Conservation (phyloP, 2,888 invertebrate species). For the Trichogramma dendrolimi region DNA sequence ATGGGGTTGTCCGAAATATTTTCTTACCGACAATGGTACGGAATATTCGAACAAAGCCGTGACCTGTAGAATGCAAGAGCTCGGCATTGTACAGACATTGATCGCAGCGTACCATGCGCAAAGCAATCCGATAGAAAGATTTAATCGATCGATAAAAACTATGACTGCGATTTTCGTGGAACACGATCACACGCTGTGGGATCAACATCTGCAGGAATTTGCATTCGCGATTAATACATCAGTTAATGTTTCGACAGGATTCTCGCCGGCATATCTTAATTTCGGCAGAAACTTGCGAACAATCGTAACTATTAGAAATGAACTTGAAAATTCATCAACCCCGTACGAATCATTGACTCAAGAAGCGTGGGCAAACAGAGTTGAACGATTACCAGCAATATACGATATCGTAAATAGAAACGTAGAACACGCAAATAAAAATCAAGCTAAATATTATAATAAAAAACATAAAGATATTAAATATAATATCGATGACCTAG, state of each 20-base stretch:
- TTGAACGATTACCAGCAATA: conserved; percentile 9
- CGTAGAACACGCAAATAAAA: conserved; percentile 12
- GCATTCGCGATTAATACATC: conserved; percentile 27
- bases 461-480: conserved; percentile 8
- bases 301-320: neutral
- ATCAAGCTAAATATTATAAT: conserved; percentile 28
- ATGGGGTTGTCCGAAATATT: too few species aligned
- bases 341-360: neutral
- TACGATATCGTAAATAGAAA: conserved; percentile 6
- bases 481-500: conserved; percentile 22
- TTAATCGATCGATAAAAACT: conserved; percentile 30
- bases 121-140: conserved; percentile 31
- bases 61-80: too few species aligned
- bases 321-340: neutral
- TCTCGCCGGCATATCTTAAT: conserved; percentile 28
- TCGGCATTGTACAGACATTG: conserved; percentile 11
- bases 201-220: conserved; percentile 17
- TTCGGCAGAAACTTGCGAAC: conserved; percentile 25
- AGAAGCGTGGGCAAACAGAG: conserved; percentile 8
- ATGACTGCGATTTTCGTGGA: conserved; percentile 25
- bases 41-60: too few species aligned
- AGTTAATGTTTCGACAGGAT: conserved; percentile 21
- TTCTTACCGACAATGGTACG: too few species aligned
- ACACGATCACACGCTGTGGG: conserved; percentile 21
- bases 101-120: conserved; percentile 31